phyloP scores from a whole-genome alignment of 2,888 invertebrate species.

The Melolontha melolontha region DNA sequence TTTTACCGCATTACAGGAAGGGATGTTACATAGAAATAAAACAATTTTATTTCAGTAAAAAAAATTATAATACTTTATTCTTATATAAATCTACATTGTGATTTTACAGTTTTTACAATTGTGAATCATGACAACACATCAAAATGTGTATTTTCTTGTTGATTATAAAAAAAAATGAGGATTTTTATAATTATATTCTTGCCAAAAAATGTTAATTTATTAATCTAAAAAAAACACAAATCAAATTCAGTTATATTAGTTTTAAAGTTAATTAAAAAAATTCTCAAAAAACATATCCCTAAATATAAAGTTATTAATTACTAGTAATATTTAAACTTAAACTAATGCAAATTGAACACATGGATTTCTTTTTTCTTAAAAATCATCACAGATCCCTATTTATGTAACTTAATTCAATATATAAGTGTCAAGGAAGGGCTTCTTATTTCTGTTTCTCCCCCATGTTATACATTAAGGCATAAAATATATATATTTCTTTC shows the following conservation, averaged over 20 bases:
- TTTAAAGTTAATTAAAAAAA: background rate
- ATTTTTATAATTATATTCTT: background rate
- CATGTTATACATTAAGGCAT: constrained; percentile 2
- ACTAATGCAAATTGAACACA: constrained; percentile 34
- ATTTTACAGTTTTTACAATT: constrained; percentile 40
- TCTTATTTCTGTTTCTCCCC: background rate
- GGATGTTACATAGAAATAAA: constrained; percentile 1
- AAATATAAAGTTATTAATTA: background rate
- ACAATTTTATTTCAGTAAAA: constrained; percentile 20
- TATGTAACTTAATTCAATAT: background rate
- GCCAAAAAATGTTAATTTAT: constrained; percentile 5
- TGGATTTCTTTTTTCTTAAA: constrained; percentile 17
- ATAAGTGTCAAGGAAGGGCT: background rate
- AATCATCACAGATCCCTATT: constrained; percentile 32
- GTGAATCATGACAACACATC: constrained; percentile 37
- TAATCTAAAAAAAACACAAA: constrained; percentile 22
- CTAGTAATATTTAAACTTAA: constrained; percentile 12
- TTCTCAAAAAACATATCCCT: no score
- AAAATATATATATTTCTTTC: constrained; percentile 12
- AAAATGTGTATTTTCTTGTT: constrained; percentile 15
- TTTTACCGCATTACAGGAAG: no score
- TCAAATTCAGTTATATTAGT: constrained; percentile 37
- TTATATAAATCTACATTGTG: constrained; percentile 43
- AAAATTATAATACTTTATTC: constrained; percentile 44
- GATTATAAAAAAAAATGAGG: background rate